Evolutionary conservation across 2,113 vertebrate species (phyloP).

Genomic region (Gymnarchus niloticus): DNA sequence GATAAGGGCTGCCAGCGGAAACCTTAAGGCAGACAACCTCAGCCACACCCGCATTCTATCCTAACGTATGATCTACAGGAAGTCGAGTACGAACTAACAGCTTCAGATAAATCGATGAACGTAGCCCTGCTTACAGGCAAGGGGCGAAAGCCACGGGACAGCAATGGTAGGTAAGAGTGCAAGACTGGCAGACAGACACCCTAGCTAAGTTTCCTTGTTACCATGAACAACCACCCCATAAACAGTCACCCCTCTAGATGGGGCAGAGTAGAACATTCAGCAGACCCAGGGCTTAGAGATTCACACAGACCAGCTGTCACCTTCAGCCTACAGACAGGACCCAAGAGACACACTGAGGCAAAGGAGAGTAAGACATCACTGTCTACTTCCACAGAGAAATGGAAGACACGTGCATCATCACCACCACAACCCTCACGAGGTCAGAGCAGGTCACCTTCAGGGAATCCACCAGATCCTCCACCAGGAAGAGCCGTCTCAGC

Average conservation of each 20-base stretch:
- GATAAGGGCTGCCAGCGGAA: background rate
- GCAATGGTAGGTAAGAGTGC: background rate
- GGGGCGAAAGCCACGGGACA: background rate
- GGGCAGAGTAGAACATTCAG: background rate
- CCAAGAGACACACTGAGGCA: background rate
- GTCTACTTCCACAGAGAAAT: too few relatives aligned
- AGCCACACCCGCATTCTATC: background rate
- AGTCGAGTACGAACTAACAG: background rate
- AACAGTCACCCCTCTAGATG: background rate
- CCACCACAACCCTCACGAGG: background rate
- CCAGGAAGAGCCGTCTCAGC: conserved; percentile 86
- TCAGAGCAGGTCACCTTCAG: conserved; percentile 72
- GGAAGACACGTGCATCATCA: background rate
- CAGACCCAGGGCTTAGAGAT: background rate
- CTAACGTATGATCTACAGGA: background rate
- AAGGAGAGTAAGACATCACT: background rate
- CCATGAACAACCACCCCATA: background rate
- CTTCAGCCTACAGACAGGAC: background rate
- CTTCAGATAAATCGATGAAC: background rate
- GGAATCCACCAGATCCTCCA: conserved; percentile 94
- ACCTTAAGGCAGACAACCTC: background rate
- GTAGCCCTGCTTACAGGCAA: background rate
- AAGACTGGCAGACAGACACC: background rate
- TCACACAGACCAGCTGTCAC: background rate
- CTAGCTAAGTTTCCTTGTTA: too few relatives aligned